Conservation (phyloP, 30 jellyfish, hydroid and myxozoan species). For the Pelagia noctiluca region DNA sequence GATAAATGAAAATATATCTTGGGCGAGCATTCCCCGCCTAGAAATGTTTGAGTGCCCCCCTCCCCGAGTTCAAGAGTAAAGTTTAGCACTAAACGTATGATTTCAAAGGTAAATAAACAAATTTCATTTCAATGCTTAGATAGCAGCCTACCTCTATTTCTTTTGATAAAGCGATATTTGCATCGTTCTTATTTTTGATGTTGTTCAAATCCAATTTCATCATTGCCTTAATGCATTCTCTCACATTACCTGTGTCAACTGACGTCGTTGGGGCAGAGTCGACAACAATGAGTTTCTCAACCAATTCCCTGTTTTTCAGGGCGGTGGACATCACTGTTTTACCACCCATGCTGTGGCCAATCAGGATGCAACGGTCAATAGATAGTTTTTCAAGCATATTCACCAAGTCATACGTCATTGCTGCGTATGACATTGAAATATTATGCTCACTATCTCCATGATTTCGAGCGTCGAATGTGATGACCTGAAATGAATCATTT, state of each 20-base stretch:
- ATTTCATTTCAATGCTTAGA: neutral
- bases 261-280: constrained; percentile 84
- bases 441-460: constrained; percentile 92
- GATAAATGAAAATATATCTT: no score
- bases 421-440: constrained; percentile 74
- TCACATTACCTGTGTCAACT: constrained; percentile 64
- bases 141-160: constrained; percentile 64
- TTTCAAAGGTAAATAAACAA: neutral
- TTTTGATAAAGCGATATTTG: constrained; percentile 48
- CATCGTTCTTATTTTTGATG: constrained; percentile 47
- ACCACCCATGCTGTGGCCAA: constrained; percentile 97
- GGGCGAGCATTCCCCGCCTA: no score
- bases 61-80: no score
- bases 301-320: constrained; percentile 44
- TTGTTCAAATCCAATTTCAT: constrained; percentile 43
- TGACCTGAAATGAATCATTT: constrained; percentile 34
- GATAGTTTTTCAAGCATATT: constrained; percentile 45
- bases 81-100: constrained; percentile 6
- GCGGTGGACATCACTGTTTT: constrained; percentile 82
- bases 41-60: no score
- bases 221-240: constrained; percentile 78
- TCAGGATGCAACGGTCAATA: constrained; percentile 22
- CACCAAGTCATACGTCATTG: constrained; percentile 68
- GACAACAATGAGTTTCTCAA: constrained; percentile 73
- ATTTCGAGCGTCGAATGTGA: constrained; percentile 75